These are phyloP conservation scores for Dendrocopos noguchii DNA, from an alignment of 2,113 vertebrate genomes.

Conservation along the genomic window DNA sequence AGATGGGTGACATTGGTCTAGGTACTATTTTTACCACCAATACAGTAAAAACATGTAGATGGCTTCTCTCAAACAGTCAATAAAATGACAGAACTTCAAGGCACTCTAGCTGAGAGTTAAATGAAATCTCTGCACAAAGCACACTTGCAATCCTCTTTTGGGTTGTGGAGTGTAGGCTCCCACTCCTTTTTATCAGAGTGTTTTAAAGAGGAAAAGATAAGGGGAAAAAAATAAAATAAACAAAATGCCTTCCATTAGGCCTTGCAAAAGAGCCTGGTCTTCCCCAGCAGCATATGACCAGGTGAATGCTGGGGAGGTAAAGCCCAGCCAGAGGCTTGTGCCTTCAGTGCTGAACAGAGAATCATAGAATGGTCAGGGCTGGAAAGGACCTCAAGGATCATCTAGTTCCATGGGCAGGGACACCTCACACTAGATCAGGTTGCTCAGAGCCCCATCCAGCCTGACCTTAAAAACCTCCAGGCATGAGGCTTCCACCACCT, in stretches of 20 bases:
- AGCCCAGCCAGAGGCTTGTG: not conserved
- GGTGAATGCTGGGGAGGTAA: not conserved
- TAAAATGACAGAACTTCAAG: not conserved
- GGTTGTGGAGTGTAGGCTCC: not conserved
- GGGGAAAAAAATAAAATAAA: not conserved
- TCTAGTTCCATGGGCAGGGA: too few species aligned
- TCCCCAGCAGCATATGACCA: rapidly evolving
- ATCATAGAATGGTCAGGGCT: too few species aligned
- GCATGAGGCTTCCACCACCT: too few species aligned
- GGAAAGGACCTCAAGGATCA: too few species aligned
- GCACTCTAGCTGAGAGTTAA: not conserved
- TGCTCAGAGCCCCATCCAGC: too few species aligned
- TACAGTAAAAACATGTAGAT: not conserved
- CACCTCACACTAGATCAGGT: too few species aligned
- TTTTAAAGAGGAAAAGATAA: not conserved
- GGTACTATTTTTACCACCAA: not conserved
- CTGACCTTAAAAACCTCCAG: too few species aligned
- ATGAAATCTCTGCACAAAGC: not conserved
- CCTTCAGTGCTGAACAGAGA: not conserved
- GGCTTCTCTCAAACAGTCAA: not conserved
- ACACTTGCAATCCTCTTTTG: not conserved
- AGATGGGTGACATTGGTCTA: not conserved
- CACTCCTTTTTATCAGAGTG: not conserved
- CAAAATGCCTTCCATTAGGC: not conserved
- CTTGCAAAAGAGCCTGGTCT: not conserved